phyloP scores from a whole-genome alignment of 2,113 vertebrate genomes.

The Zosterops japonicus region DNA sequence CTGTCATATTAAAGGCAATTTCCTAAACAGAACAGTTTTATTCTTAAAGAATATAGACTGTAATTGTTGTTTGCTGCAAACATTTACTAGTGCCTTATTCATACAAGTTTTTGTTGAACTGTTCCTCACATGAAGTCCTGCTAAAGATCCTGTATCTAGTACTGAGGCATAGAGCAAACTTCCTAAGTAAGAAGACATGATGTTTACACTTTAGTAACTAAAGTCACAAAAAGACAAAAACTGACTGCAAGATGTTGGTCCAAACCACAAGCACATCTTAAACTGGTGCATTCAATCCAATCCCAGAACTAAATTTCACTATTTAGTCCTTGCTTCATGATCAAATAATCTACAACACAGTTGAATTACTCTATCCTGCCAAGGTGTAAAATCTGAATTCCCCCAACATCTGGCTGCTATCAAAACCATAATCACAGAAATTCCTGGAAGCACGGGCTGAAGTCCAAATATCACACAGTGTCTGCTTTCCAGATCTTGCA shows the following conservation, averaged over 20 bases:
- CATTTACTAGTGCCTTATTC: conserved; percentile 71
- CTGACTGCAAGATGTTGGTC: background rate
- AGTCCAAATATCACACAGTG: background rate
- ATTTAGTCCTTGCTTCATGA: background rate
- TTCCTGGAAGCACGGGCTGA: background rate
- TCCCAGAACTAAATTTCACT: background rate
- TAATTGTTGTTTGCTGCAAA: conserved; percentile 55
- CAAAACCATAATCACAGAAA: background rate
- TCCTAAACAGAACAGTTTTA: conserved; percentile 23
- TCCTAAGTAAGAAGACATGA: background rate
- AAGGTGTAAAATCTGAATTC: background rate
- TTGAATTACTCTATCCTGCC: background rate
- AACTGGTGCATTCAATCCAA: background rate
- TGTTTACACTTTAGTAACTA: background rate
- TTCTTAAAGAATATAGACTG: conserved; percentile 42
- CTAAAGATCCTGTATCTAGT: background rate
- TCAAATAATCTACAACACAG: background rate
- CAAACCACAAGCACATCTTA: background rate
- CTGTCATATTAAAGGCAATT: conserved; percentile 25
- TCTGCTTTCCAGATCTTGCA: background rate
- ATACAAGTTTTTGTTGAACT: conserved; percentile 37
- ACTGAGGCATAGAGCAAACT: background rate
- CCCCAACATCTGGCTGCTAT: background rate
- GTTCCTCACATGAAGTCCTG: background rate
- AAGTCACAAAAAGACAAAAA: conserved; percentile 34